Evolutionary conservation across 2,888 invertebrate genomes (phyloP).

Genomic region (Cremastobaeus sp.): DNA sequence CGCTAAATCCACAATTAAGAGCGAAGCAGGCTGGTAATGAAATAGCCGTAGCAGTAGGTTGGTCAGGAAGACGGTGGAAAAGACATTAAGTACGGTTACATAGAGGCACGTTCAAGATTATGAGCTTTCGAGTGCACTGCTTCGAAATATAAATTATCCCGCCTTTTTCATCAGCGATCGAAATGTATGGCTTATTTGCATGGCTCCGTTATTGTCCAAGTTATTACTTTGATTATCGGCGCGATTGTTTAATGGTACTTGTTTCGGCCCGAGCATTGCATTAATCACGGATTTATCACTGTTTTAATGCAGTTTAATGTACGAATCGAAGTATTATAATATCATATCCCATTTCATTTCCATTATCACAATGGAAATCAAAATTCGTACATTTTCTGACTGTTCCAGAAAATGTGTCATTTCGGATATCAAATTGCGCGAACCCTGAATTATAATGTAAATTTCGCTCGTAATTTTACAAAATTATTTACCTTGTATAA

Average conservation of each 20-base stretch:
- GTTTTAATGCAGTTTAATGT: constrained; percentile 33
- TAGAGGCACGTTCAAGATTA: constrained; percentile 54
- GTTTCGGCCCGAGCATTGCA: constrained; percentile 2
- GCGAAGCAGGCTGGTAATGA: constrained; percentile 67
- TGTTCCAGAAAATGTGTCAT: too few relatives aligned
- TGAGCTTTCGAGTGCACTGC: constrained; percentile 51
- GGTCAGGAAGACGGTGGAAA: constrained; percentile 54
- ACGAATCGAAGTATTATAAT: constrained; percentile 15
- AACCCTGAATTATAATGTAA: constrained; percentile 34
- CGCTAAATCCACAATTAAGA: constrained; percentile 71
- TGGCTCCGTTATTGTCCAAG: constrained; percentile 15
- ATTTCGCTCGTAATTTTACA: constrained; percentile 36
- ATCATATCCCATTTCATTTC: constrained; percentile 22
- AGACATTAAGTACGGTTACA: constrained; percentile 57
- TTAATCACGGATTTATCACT: constrained; percentile 23
- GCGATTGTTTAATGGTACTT: constrained; percentile 25
- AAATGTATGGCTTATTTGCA: constrained; percentile 39
- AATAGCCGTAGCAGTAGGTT: constrained; percentile 59
- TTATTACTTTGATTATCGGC: constrained; percentile 40
- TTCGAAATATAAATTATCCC: constrained; percentile 50
- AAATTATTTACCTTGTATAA: constrained; percentile 47
- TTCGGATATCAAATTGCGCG: constrained; percentile 22
- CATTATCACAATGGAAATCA: constrained; percentile 25
- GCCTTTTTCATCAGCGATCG: constrained; percentile 34
- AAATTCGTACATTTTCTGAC: too few relatives aligned